These are phyloP conservation scores for Megalonaias nervosa DNA, from an alignment of 1,140 invertebrate genomes.

Conservation along the genomic window DNA sequence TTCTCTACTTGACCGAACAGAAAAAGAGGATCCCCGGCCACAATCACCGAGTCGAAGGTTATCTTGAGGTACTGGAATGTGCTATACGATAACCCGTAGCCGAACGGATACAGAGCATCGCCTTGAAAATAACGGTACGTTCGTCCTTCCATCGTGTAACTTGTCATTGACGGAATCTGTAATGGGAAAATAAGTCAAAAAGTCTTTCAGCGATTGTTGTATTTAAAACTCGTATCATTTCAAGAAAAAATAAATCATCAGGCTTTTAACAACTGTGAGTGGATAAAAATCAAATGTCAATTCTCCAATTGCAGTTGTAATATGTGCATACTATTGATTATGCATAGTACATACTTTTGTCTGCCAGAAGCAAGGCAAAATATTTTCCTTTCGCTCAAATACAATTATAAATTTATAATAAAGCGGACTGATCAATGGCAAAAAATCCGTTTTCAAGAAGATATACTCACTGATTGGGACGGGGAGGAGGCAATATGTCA, in stretches of 20 bases:
- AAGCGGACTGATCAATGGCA: no score
- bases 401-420: no score
- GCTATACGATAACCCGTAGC: conserved; percentile 67
- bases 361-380: no score
- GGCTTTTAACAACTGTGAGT: background rate
- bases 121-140: conserved; percentile 68
- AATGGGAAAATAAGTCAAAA: conserved; percentile 12
- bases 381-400: no score
- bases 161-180: conserved; percentile 64
- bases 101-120: conserved; percentile 64
- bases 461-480: no score
- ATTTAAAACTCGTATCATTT: background rate
- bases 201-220: background rate
- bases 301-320: no score
- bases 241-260: background rate
- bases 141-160: conserved; percentile 65
- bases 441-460: no score
- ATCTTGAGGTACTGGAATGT: conserved; percentile 59
- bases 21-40: conserved; percentile 37
- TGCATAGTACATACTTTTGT: no score
- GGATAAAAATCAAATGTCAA: background rate
- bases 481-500: no score
- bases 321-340: no score
- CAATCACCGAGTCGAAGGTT: conserved; percentile 29
- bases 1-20: conserved; percentile 54